These are phyloP conservation scores for Drosophila willistoni DNA, from an alignment of 1,140 invertebrate genomes.

Conservation along the genomic window DNA sequence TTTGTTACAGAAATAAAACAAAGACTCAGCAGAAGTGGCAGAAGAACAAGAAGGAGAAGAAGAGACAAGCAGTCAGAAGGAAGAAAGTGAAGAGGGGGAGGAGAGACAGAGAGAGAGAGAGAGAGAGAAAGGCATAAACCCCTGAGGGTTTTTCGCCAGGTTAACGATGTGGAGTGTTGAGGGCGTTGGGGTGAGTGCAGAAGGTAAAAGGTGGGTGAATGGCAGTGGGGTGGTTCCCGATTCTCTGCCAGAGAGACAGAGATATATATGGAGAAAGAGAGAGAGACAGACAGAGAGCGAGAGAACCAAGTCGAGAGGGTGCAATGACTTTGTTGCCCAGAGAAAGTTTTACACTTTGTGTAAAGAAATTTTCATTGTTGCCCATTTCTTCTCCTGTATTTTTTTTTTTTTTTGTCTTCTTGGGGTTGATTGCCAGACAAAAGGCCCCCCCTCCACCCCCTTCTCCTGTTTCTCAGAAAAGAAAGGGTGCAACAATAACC, in stretches of 20 bases:
- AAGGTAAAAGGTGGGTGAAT: neutral
- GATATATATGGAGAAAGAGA: slow-evolving; percentile 16
- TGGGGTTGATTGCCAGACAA: slow-evolving; percentile 11
- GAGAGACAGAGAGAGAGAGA: slow-evolving; percentile 22
- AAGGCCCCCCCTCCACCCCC: too few species aligned
- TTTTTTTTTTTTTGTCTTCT: neutral
- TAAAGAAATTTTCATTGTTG: slow-evolving; percentile 64
- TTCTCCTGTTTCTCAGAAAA: too few species aligned
- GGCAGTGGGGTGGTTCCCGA: neutral
- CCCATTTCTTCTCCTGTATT: slow-evolving; percentile 36
- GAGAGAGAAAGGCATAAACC: slow-evolving; percentile 27
- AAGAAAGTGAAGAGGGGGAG: too few species aligned
- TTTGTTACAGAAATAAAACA: slow-evolving; percentile 73
- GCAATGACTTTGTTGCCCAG: slow-evolving; percentile 62
- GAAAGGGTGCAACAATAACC: slow-evolving; percentile 29
- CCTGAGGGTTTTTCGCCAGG: slow-evolving; percentile 53
- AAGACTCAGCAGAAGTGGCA: slow-evolving; percentile 32
- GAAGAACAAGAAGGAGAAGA: neutral
- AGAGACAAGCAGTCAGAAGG: neutral
- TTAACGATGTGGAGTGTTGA: slow-evolving; percentile 62
- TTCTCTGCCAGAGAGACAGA: neutral
- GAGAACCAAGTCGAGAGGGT: slow-evolving; percentile 36
- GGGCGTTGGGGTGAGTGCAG: slow-evolving; percentile 23
- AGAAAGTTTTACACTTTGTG: slow-evolving; percentile 51
- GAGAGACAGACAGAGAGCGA: neutral